A percentile compares a stretch with the other conserved stretches of the same genome.
phyloP scores from a whole-genome alignment of 92 coral and sea anemone genomes.

The Scolanthus callimorphus region DNA sequence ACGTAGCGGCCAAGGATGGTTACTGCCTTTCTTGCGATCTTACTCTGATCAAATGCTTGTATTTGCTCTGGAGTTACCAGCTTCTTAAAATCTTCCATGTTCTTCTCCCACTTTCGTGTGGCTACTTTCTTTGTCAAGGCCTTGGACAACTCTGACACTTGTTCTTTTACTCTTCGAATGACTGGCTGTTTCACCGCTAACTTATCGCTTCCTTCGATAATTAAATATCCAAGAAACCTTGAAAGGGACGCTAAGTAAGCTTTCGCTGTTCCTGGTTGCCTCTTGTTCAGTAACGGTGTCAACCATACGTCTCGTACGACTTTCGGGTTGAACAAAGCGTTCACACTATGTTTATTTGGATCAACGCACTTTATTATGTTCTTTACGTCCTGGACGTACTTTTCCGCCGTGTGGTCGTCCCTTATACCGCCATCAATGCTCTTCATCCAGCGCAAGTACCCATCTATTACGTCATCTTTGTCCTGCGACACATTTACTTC shows the following conservation, averaged over 20 bases:
- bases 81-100: constrained; percentile 32
- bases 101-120: constrained; percentile 32
- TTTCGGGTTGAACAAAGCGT: constrained; percentile 13
- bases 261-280: no score
- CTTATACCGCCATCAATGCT: constrained; percentile 41
- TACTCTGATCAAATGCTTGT: constrained; percentile 24
- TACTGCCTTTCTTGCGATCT: constrained; percentile 21
- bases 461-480: constrained; percentile 17
- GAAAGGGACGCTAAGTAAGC: no score
- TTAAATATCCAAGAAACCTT: constrained; percentile 16
- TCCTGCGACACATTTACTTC: no score
- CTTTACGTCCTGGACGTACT: constrained; percentile 25
- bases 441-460: constrained; percentile 33
- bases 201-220: constrained; percentile 6
- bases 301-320: constrained; percentile 33
- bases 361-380: constrained; percentile 21
- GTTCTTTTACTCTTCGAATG: constrained; percentile 14
- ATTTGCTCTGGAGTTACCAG: constrained; percentile 32
- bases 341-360: constrained; percentile 13
- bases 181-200: constrained; percentile 7
- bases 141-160: constrained; percentile 18
- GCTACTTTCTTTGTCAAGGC: constrained; percentile 15
- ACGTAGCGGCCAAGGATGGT: constrained; percentile 30
- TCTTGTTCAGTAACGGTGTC: no score
- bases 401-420: constrained; percentile 20